phyloP scores from a whole-genome alignment of 2,888 invertebrate species.

The Sturmia bella region DNA sequence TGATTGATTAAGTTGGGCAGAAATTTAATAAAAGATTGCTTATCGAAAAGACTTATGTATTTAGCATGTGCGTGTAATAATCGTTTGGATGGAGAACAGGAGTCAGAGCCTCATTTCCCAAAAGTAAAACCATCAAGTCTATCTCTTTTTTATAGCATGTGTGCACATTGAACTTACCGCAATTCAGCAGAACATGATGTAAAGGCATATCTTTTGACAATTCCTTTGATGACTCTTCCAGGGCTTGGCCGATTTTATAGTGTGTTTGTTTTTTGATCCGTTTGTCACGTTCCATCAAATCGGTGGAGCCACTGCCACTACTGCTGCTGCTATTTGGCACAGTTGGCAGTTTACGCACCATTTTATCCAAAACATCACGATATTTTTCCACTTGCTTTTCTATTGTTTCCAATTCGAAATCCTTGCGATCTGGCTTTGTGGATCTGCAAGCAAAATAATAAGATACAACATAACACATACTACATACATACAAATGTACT shows the following conservation, averaged over 20 bases:
- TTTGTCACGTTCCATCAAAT: constrained; percentile 86
- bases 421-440: constrained; percentile 76
- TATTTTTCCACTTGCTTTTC: constrained; percentile 81
- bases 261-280: constrained; percentile 93
- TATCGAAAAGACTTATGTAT: too few relatives aligned
- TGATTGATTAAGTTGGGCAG: too few relatives aligned
- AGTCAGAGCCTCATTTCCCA: too few relatives aligned
- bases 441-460: constrained; percentile 67
- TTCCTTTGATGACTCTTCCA: constrained; percentile 87
- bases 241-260: constrained; percentile 88
- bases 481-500: too few relatives aligned
- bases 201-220: constrained; percentile 84
- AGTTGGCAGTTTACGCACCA: constrained; percentile 80
- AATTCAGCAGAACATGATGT: constrained; percentile 78
- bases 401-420: constrained; percentile 79
- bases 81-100: too few relatives aligned
- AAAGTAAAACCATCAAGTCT: too few relatives aligned
- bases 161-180: constrained; percentile 75
- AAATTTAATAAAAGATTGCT: too few relatives aligned
- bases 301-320: constrained; percentile 72
- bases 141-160: too few relatives aligned
- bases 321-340: constrained; percentile 69
- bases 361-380: constrained; percentile 82
- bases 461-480: constrained; percentile 29
- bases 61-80: too few relatives aligned